Evolutionary conservation across 2,113 vertebrate genomes (phyloP), one percentile per base, ranked within the genome.

Genomic region (Crotalus tigris): DNA sequence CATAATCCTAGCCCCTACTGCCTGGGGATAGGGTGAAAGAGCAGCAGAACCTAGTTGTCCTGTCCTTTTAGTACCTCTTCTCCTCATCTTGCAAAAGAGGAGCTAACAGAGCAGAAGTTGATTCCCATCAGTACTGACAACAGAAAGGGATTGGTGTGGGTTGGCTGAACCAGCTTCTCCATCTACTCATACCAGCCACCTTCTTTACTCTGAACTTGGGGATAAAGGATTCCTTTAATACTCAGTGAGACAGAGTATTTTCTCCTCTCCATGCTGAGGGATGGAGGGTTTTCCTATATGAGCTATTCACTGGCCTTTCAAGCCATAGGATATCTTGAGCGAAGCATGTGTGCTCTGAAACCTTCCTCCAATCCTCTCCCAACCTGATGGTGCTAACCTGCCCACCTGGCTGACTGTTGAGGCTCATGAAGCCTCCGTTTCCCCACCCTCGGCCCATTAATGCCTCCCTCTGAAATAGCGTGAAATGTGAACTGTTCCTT

Each of bases 401-500:
- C 92, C 33, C 39, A 9, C 11, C 21, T 23, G 4, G 8, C 88
- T 54, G 59, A 17, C 0, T 10, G 57, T 51, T 59, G 29, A 46
- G 64, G 85, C 91, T n/a, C 12, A 54, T 29, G 87, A 81, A 59
- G 75, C 54, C 33, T 33, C 59, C 64, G 5, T 91, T 10, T 49
- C 54, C 4, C 54, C 21, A 21, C 19, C 55, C 55, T 8, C 3
- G 5, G 33, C 53, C 92, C 53, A n/a, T 69, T 69, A 23, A 33
- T 23, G 19, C 51, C 23, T 85, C 57, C 81, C 89, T 75, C 87
- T n/a, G 46, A 55, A 90, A 24, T 93, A 93, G 92, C 55, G 92
- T 93, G 89, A 90, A 53, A 58, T 90, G 92, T 93, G 89, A 93
- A 58, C 88, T 90, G 88, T 93, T 90, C 24, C 92, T 87, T 93